Conservation (phyloP, 2,113 vertebrate genomes). For the Camelus dromedarius region DNA sequence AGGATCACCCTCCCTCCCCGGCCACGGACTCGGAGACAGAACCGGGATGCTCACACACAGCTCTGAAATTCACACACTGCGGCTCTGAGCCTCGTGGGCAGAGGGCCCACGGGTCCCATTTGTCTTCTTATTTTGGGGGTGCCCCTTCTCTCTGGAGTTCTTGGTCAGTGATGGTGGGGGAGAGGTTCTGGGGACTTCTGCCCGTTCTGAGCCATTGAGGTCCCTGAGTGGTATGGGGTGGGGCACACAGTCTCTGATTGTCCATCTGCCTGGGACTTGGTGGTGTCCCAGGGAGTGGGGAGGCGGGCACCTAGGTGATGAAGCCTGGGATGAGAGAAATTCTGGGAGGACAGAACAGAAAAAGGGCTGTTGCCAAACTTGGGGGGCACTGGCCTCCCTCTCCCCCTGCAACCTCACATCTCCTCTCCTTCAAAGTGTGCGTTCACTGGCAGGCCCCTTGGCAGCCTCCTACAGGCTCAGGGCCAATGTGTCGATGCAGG, state of each 20-base stretch:
- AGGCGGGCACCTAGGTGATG: neutral
- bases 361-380: neutral
- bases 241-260: rapidly evolving
- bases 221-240: neutral
- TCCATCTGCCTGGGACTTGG: neutral
- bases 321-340: neutral
- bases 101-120: neutral
- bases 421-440: neutral
- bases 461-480: neutral
- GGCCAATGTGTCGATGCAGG: neutral
- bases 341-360: neutral
- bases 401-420: rapidly evolving
- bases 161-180: neutral
- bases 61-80: neutral
- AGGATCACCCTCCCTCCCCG: too few relatives aligned
- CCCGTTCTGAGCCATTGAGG: neutral
- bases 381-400: neutral
- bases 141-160: neutral
- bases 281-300: neutral
- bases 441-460: too few relatives aligned
- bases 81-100: rapidly evolving
- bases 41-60: rapidly evolving
- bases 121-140: neutral
- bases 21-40: neutral
- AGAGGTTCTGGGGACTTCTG: neutral